Conservation (phyloP, 2,797 vertebrate genomes). For the Dermochelys coriacea region DNA sequence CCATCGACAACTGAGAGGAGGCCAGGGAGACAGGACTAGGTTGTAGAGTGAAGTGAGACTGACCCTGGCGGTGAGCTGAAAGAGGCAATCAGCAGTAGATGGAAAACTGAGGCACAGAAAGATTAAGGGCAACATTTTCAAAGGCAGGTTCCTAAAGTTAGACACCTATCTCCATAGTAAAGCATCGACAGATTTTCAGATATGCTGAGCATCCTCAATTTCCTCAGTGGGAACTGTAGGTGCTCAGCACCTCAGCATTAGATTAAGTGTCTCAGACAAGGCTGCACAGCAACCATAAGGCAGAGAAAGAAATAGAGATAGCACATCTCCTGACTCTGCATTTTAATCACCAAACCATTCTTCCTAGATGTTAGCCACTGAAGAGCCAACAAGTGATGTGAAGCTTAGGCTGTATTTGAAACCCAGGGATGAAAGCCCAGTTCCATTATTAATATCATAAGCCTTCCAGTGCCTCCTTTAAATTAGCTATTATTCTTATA, state of each 20-base stretch:
- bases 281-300: too few species aligned
- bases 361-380: neutral
- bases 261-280: neutral
- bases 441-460: neutral
- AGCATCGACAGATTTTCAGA: neutral
- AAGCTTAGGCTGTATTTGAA: neutral
- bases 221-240: neutral
- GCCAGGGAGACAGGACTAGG: neutral
- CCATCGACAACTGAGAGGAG: neutral
- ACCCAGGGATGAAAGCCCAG: rapidly evolving
- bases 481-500: neutral
- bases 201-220: neutral
- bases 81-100: neutral
- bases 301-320: neutral
- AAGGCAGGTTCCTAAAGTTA: neutral
- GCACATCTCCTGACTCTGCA: neutral
- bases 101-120: neutral
- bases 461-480: neutral
- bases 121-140: neutral
- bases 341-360: neutral
- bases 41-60: neutral
- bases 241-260: neutral
- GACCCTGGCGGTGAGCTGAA: neutral
- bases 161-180: neutral
- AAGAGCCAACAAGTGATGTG: neutral